These are phyloP conservation scores for Camponotus pennsylvanicus DNA, from an alignment of 1,140 invertebrate species.

Conservation along the genomic window DNA sequence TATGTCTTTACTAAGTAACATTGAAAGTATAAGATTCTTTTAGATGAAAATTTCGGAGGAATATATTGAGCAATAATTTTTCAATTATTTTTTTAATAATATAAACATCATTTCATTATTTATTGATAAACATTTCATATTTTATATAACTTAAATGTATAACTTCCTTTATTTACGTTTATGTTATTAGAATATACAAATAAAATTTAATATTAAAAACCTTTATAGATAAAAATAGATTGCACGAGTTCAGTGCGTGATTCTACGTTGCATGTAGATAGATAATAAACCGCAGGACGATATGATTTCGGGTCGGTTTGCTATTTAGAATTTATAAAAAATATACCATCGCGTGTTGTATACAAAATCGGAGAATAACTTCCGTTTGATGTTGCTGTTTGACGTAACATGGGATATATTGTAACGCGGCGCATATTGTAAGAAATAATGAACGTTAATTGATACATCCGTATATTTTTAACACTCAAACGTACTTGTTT, in stretches of 20 bases:
- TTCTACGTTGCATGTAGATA: background rate
- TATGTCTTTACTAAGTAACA: background rate
- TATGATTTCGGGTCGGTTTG: background rate
- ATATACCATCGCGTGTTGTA: background rate
- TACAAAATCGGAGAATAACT: conserved; percentile 24
- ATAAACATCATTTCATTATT: background rate
- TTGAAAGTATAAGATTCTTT: background rate
- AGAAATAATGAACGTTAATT: conserved; percentile 4
- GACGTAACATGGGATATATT: no score
- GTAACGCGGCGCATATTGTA: background rate
- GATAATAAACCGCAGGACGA: background rate
- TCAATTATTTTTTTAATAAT: background rate
- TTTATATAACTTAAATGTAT: background rate
- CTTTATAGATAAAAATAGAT: background rate
- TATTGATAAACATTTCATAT: background rate
- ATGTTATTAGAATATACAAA: background rate
- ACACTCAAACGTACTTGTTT: background rate
- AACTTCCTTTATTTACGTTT: background rate
- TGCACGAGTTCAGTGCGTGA: background rate
- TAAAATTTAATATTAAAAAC: background rate
- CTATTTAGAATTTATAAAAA: background rate
- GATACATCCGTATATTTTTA: background rate
- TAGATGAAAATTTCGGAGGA: background rate
- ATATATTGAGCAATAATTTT: background rate
- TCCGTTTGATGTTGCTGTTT: background rate